phyloP scores from a whole-genome alignment of 2,113 vertebrate genomes.

The Noturus placidus region DNA sequence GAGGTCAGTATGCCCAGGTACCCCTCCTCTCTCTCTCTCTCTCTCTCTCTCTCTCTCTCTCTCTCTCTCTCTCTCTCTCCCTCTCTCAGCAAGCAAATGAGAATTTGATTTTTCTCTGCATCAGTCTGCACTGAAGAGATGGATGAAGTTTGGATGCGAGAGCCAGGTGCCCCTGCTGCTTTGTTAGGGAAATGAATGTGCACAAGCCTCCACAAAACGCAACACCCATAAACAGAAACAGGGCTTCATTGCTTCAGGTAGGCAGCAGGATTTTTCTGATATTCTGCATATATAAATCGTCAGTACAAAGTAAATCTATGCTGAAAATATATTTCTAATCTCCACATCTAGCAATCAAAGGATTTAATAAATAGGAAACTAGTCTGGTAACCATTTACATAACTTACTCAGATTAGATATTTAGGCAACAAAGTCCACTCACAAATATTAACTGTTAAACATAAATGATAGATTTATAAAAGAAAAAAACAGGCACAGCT shows the following conservation, averaged over 20 bases:
- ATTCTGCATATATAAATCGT: not conserved
- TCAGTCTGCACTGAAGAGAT: constrained; percentile 86
- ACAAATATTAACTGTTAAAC: not conserved
- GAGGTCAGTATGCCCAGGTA: constrained; percentile 93
- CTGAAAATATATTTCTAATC: not conserved
- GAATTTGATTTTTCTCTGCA: constrained; percentile 88
- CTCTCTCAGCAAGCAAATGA: constrained; percentile 70
- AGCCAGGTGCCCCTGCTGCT: constrained; percentile 88
- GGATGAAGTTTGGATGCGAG: constrained; percentile 88
- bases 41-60: constrained; percentile 57
- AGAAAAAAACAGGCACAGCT: not conserved
- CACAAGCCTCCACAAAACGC: constrained; percentile 71
- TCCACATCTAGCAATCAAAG: not conserved
- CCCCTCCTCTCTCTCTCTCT: constrained; percentile 70
- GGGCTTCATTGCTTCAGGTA: not conserved
- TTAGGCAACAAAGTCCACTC: not conserved
- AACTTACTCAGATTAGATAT: not conserved
- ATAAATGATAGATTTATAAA: not conserved
- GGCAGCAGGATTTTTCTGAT: not conserved
- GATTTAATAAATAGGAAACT: not conserved
- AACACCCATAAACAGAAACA: not conserved
- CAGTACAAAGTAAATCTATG: not conserved
- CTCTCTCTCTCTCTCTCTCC: constrained; percentile 14
- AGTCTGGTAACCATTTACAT: not conserved
- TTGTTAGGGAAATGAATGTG: constrained; percentile 94